Percentiles rank a stretch among this genome's conserved stretches.
Evolutionary conservation across 2,888 invertebrate species (phyloP).

Genomic region (Agrotis segetum): DNA sequence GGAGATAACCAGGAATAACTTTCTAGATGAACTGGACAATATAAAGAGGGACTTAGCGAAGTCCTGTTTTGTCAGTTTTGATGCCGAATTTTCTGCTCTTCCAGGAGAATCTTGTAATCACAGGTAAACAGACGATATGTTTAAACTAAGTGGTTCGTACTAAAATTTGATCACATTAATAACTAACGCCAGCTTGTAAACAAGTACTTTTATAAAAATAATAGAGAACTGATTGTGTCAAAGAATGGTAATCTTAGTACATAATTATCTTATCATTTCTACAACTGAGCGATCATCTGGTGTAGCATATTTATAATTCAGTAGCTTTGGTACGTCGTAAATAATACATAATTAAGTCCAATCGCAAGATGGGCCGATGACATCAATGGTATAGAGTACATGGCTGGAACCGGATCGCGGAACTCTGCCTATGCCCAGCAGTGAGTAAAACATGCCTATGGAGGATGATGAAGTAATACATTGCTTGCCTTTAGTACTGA

Average conservation of each 20-base stretch:
- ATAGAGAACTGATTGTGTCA: neutral
- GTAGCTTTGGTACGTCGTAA: neutral
- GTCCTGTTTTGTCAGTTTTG: slow-evolving; percentile 92
- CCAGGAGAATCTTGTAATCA: slow-evolving; percentile 85
- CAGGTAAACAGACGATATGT: slow-evolving; percentile 81
- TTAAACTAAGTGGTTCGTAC: neutral
- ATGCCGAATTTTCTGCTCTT: slow-evolving; percentile 94
- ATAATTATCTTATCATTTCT: neutral
- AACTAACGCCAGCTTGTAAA: neutral
- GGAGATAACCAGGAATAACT: slow-evolving; percentile 93
- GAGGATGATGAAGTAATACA: neutral
- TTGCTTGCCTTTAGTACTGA: neutral
- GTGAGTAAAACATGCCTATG: too few species aligned
- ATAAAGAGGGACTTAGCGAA: slow-evolving; percentile 90
- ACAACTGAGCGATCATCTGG: too few species aligned
- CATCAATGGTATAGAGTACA: too few species aligned
- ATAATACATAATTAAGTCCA: too few species aligned
- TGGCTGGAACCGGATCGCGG: too few species aligned
- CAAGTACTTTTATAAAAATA: neutral
- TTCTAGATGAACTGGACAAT: slow-evolving; percentile 89
- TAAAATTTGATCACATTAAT: neutral
- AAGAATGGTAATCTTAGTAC: neutral
- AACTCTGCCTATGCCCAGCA: too few species aligned
- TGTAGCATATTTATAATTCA: neutral
- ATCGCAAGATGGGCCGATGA: too few species aligned